A percentile compares a stretch with the other conserved stretches of the same genome.
Conservation (phyloP, 2,113 vertebrate species). For the Forbesichthys papilliferus region DNA sequence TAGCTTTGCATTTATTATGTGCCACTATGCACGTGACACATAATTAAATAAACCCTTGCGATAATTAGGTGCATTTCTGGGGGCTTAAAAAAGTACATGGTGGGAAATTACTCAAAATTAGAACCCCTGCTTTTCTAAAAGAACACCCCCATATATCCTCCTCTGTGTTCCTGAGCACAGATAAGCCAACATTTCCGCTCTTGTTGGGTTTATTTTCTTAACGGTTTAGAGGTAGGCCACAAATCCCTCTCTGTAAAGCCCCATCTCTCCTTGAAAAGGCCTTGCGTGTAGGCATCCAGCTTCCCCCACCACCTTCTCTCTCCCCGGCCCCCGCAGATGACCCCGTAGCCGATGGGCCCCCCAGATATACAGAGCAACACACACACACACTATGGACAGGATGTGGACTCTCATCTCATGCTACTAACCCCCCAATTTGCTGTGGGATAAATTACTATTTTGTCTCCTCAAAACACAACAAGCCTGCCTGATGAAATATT, state of each 20-base stretch:
- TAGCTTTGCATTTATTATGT: no score
- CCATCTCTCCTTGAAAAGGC: constrained; percentile 7
- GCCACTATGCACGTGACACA: constrained; percentile 34
- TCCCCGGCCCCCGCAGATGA: neutral
- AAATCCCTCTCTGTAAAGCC: constrained; percentile 61
- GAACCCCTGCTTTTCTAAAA: neutral
- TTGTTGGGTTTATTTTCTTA: constrained; percentile 70
- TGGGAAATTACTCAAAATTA: constrained; percentile 35
- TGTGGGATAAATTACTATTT: no score
- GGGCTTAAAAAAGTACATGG: constrained; percentile 59
- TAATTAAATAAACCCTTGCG: constrained; percentile 63
- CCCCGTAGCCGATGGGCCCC: neutral
- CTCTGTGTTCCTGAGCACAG: constrained; percentile 60
- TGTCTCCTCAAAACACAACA: no score
- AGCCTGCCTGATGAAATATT: no score
- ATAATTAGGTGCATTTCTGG: constrained; percentile 54
- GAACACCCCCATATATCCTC: constrained; percentile 6
- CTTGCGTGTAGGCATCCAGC: neutral
- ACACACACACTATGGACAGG: no score
- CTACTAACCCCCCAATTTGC: no score
- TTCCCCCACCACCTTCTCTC: neutral
- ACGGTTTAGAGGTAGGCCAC: constrained; percentile 56
- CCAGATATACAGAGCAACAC: no score
- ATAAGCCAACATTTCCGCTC: constrained; percentile 76
- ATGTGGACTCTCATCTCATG: no score